These are phyloP conservation scores for Spatula clypeata DNA, from an alignment of 2,797 vertebrate species.

Conservation along the genomic window DNA sequence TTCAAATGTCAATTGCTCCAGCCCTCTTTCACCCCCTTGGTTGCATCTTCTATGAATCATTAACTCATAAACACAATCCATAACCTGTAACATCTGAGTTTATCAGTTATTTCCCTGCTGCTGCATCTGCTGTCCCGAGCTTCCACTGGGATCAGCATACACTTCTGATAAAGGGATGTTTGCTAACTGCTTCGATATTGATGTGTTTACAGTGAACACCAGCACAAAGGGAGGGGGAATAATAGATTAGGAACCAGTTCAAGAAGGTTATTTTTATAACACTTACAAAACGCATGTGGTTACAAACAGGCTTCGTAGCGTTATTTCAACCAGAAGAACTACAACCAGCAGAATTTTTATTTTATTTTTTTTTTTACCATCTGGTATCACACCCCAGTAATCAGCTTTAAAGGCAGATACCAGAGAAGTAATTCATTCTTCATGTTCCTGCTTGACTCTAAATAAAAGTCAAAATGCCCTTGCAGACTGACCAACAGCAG, in stretches of 20 bases:
- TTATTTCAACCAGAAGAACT: constrained; percentile 16
- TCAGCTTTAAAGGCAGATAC: constrained; percentile 1
- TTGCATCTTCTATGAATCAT: background rate
- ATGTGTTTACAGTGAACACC: constrained; percentile 72
- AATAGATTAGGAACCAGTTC: constrained; percentile 59
- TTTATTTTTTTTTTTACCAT: background rate
- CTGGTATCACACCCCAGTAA: background rate
- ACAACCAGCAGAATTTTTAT: background rate
- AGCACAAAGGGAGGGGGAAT: constrained; percentile 31
- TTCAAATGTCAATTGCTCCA: background rate
- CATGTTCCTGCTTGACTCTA: background rate
- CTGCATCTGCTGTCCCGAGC: constrained; percentile 44
- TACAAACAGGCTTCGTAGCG: constrained; percentile 17
- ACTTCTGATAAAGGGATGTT: constrained; percentile 57
- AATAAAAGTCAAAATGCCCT: background rate
- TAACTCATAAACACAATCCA: constrained; percentile 15
- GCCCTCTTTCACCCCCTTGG: background rate
- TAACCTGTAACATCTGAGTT: constrained; percentile 21
- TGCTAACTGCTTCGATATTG: constrained; percentile 62
- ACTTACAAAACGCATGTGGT: background rate
- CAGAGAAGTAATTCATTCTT: background rate
- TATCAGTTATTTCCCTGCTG: constrained; percentile 35
- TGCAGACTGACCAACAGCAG: background rate
- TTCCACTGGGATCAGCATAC: background rate
- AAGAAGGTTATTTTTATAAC: constrained; percentile 71